Base-by-base conservation (phyloP, 1,140 invertebrate species). In the Dreissena rostriformis region DNA sequence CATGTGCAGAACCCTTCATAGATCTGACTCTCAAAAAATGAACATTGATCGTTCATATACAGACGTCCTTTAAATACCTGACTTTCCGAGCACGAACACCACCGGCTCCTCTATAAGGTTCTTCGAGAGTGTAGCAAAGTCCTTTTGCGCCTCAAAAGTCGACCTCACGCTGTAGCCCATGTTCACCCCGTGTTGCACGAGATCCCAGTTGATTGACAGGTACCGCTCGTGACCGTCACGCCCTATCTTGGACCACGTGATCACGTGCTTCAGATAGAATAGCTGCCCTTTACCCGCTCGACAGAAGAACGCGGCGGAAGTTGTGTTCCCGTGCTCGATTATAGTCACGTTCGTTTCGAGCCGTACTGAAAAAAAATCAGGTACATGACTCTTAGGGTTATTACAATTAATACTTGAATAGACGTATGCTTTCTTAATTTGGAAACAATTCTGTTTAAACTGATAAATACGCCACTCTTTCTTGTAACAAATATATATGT, bases 171-270 rank as follows among this genome's bases (percentile, higher is more conserved):
- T 26, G 67, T 81, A 81, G 12, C 55, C 52, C 26, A 28, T n/a
- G 51, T 39, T 22, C 49, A 19, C 39, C 0, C 55, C 79, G 4
- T 81, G 12, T 0, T 75, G 51, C 15, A 83, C 81, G 11, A 83
- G 65, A 49, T 83, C 72, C 81, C 81, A 83, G 73, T 76, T 83
- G 17, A 83, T n/a, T 28, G 81, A 83, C 8, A 83, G 61, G 28
- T 68, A 83, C 22, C 17, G 0, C 51, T 83, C 81, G 10, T 55
- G 61, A 55, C 81, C 81, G 52, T 83, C 81, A 22, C 66, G 49
- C 14, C 61, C 61, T 6, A 76, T 70, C 52, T 71, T 83, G 17
- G 72, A 75, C 81, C 81, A 83, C 12, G 81, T 83, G 39, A 83
- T 55, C 14, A 76, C 61, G 22, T 83, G 39, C 53, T 83, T 75